Conservation (phyloP, 2,888 invertebrate species). For the Tenthredo scrophulariae region DNA sequence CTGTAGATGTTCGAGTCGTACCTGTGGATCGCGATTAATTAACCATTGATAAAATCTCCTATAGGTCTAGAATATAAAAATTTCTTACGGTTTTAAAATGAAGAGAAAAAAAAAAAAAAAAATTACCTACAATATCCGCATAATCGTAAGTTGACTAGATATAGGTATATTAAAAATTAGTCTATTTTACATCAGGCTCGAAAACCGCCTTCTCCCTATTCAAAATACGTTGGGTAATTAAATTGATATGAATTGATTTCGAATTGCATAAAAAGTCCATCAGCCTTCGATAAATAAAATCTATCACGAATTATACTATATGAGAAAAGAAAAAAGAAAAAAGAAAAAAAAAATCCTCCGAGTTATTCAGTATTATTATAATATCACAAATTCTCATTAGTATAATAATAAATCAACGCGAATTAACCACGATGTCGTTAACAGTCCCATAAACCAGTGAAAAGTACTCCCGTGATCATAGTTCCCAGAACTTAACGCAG, state of each 20-base stretch:
- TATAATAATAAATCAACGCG: neutral
- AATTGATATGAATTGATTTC: neutral
- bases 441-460: neutral
- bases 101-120: neutral
- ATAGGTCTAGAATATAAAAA: neutral
- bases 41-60: neutral
- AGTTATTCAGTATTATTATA: neutral
- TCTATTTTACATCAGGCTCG: neutral
- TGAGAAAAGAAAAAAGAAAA: too few relatives aligned
- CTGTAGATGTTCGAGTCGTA: neutral
- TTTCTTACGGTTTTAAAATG: neutral
- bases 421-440: neutral
- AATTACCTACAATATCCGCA: neutral
- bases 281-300: neutral
- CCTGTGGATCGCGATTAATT: neutral
- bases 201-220: neutral
- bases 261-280: neutral
- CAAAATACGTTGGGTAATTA: neutral
- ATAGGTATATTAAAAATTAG: neutral
- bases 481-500: constrained; percentile 84
- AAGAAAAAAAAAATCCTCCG: neutral
- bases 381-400: neutral
- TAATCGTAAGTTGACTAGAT: neutral
- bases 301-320: neutral
- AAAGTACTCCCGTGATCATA: constrained; percentile 26